A percentile compares a stretch with the other conserved stretches of the same genome.
These are phyloP conservation scores for Protonibea diacanthus DNA, from an alignment of 2,797 vertebrate genomes.

Conservation along the genomic window DNA sequence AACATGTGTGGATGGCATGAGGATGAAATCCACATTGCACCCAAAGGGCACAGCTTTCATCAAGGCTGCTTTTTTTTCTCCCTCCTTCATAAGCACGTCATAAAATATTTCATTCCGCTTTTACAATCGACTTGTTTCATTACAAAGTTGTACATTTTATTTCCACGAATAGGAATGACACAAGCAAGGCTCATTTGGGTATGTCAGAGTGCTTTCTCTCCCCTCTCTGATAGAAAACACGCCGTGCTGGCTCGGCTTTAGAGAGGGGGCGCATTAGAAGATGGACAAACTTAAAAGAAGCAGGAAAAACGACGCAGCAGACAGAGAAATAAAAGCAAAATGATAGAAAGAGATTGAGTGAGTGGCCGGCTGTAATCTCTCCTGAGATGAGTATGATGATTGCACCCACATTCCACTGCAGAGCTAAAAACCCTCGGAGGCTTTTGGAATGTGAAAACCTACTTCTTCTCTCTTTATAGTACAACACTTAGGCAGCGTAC, in stretches of 20 bases:
- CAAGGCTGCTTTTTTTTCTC: conserved; percentile 46
- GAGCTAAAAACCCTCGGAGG: conserved; percentile 77
- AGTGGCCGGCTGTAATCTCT: conserved; percentile 68
- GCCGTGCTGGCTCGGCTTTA: conserved; percentile 27
- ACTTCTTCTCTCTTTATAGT: conserved; percentile 81
- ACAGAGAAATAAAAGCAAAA: conserved; percentile 55
- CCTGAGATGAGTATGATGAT: conserved; percentile 81
- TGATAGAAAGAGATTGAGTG: conserved; percentile 71
- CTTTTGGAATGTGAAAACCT: conserved; percentile 80
- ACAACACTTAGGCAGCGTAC: conserved; percentile 79
- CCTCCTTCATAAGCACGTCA: conserved; percentile 77
- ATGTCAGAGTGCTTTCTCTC: conserved; percentile 50
- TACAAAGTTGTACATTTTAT: conserved; percentile 68
- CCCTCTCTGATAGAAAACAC: conserved; percentile 57
- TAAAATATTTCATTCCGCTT: conserved; percentile 80
- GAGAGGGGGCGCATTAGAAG: conserved; percentile 31
- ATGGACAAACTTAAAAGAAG: conserved; percentile 46
- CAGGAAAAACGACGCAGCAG: conserved; percentile 36
- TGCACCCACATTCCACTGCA: conserved; percentile 76
- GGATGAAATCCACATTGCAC: conserved; percentile 70
- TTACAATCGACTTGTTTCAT: conserved; percentile 82
- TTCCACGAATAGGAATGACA: conserved; percentile 56
- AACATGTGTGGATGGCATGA: conserved; percentile 79
- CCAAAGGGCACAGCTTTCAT: conserved; percentile 74
- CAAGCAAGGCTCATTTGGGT: conserved; percentile 65